Percentiles rank a stretch among this genome's conserved stretches.
Conservation (phyloP, 2,113 vertebrate genomes). For the Mellivora capensis region DNA sequence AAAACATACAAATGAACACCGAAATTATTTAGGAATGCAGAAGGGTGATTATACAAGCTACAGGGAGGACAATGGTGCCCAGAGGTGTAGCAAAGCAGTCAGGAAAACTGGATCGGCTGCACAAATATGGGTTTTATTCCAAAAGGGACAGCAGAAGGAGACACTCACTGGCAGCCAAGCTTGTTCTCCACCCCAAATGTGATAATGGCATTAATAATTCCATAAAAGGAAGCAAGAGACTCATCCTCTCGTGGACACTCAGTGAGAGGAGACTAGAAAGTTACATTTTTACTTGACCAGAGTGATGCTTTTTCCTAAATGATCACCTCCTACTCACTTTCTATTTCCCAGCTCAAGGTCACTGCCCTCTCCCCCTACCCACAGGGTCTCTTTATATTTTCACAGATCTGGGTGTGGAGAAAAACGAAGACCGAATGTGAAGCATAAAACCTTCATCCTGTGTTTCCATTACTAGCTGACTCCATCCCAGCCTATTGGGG, state of each 20-base stretch:
- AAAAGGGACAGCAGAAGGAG: not conserved
- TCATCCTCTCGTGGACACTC: not conserved
- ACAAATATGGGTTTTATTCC: not conserved
- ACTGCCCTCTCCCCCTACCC: not conserved
- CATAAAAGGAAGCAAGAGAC: not conserved
- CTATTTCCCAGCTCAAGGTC: not conserved
- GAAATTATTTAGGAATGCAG: not conserved
- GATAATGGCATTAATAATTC: not conserved
- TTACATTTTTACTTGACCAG: not conserved
- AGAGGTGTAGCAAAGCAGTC: not conserved
- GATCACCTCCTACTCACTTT: not conserved
- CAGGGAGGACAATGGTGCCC: not conserved
- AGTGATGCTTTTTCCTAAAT: not conserved
- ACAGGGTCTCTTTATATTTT: not conserved
- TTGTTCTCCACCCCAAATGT: not conserved
- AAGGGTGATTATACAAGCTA: not conserved
- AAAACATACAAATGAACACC: not conserved
- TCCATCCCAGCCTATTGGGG: not conserved
- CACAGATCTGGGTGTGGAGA: not conserved
- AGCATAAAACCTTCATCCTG: not conserved
- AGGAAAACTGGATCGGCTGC: not conserved
- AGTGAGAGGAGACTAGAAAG: not conserved
- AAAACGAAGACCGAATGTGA: not conserved
- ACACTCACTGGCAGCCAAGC: not conserved
- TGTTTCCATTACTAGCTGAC: not conserved